phyloP scores from a whole-genome alignment of 2,797 vertebrate species.

The Natrix natrix region DNA sequence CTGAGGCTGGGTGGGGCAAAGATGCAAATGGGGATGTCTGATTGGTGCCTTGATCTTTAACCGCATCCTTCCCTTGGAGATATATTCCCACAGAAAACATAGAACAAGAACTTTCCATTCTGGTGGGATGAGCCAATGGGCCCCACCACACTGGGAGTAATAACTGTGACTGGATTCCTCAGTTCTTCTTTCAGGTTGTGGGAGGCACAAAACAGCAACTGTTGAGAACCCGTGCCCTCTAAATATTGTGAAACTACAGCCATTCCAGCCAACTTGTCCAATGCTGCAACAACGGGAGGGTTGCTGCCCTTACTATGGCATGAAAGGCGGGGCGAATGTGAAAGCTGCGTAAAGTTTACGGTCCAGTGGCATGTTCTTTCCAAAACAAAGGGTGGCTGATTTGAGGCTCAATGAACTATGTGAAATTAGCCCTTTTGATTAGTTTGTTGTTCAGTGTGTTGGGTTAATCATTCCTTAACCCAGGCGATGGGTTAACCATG shows the following conservation, averaged over 20 bases:
- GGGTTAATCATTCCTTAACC: background rate
- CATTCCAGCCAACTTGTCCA: background rate
- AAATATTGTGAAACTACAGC: background rate
- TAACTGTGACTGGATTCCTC: background rate
- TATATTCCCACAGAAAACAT: conserved; percentile 16
- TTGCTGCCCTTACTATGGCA: background rate
- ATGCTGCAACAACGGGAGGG: background rate
- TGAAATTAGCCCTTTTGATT: background rate
- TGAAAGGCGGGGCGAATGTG: background rate
- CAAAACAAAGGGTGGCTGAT: background rate
- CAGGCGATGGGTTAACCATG: background rate
- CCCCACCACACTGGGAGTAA: background rate
- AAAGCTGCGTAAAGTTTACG: background rate
- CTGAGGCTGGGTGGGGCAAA: conserved; percentile 15
- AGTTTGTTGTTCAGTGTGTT: background rate
- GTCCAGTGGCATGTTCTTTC: background rate
- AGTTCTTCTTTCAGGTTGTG: background rate
- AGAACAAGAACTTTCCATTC: background rate
- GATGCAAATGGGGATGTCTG: background rate
- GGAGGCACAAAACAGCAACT: background rate
- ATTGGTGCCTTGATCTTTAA: conserved; percentile 18
- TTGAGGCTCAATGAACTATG: background rate
- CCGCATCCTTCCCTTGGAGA: conserved; percentile 23
- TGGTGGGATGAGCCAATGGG: background rate
- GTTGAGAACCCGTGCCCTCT: background rate